Base-by-base conservation (phyloP, 2,888 invertebrate species). In the Platerodrilus igneus region DNA sequence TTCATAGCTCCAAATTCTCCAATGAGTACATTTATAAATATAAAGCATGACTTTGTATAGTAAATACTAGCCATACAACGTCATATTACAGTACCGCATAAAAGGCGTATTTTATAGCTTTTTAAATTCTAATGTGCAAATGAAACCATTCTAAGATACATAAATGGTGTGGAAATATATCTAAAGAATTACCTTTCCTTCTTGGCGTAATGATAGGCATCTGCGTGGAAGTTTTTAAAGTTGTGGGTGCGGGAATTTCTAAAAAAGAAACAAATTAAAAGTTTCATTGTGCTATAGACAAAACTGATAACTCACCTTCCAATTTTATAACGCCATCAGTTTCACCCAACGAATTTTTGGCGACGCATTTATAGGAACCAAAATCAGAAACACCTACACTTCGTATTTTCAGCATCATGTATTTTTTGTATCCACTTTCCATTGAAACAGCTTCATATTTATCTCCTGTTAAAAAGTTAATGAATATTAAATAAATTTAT, bases 241-340 rank as follows among this genome's bases (percentile, higher is more conserved):
- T 87, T 17, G 87, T 86, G 19, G 88, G 89, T 14, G 87, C 84
- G 26, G 88, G 86, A 68, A 89, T 87, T 78, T 89, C 89, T 89
- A 75, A 46, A 71, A 71, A 55, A 48, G 52, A 51, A 56, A 40
- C 41, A 38, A 42, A 45, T 36, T 49, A 52, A 40, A 41, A 31
- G 34, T 27, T 47, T 41, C 27, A 36, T 40, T 44, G 34, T 42
- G 32, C 41, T 39, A 34, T 40, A 29, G 13, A 8, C 27, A 30
- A 22, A 21, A 23, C 26, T 36, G 34, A 33, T 45, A 41, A 47
- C 75, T 75, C 73, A 90, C 91, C 89, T 69, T 91, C 89, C 50
- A 91, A 75, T 69, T 87, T 86, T 64, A 91, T 91, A 57, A 87
- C 79, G 29, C 91, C 90, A 67, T 90, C 90, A 22, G 91, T 91